These are phyloP conservation scores for Leucophenga varia DNA, from an alignment of 1,140 invertebrate species.

Conservation along the genomic window DNA sequence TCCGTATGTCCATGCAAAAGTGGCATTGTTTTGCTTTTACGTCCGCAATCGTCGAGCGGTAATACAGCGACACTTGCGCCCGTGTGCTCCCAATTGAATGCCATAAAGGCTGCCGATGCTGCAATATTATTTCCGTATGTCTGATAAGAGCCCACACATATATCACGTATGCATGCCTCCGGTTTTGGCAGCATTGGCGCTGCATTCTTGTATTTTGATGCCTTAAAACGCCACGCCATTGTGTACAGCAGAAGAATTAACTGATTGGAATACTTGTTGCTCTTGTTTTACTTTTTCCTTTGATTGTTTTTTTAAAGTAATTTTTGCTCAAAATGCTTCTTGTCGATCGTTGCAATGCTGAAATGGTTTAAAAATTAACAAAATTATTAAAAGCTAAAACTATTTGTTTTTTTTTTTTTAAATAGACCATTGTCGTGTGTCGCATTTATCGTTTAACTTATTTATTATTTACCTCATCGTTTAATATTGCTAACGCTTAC, in stretches of 20 bases:
- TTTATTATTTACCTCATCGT: too few relatives aligned
- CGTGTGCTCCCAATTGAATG: conserved; percentile 86
- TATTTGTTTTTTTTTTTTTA: too few relatives aligned
- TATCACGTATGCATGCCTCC: conserved; percentile 86
- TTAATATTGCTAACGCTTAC: too few relatives aligned
- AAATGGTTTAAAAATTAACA: too few relatives aligned
- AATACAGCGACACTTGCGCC: conserved; percentile 85
- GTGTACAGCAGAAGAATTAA: not conserved
- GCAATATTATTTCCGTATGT: conserved; percentile 93
- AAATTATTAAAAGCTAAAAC: too few relatives aligned
- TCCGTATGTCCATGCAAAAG: conserved; percentile 82
- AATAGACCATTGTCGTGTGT: too few relatives aligned
- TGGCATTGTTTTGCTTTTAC: conserved; percentile 83
- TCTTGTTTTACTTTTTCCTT: too few relatives aligned
- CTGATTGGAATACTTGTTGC: too few relatives aligned
- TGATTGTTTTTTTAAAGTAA: too few relatives aligned
- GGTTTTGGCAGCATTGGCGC: conserved; percentile 89
- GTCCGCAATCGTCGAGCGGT: conserved; percentile 80
- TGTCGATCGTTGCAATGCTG: too few relatives aligned
- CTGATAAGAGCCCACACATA: conserved; percentile 86
- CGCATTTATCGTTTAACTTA: too few relatives aligned
- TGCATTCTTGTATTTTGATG: conserved; percentile 96
- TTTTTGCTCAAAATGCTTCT: too few relatives aligned
- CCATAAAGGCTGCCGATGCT: conserved; percentile 88
- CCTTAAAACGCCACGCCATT: conserved; percentile 95